phyloP scores from a whole-genome alignment of 37 sponge, comb jelly and placozoan species.

The Ephydatia muelleri region DNA sequence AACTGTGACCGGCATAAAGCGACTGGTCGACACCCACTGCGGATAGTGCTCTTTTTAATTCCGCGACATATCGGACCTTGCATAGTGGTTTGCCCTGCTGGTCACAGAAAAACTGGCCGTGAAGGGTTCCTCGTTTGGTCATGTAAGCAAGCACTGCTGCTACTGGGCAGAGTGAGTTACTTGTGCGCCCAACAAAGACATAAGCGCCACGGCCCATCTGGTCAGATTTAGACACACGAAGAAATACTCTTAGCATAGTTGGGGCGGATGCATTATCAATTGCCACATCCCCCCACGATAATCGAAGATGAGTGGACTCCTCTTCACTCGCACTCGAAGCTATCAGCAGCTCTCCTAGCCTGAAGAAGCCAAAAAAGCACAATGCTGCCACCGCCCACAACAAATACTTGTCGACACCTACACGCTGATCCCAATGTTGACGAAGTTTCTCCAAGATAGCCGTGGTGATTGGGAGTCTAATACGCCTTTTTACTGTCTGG shows the following conservation, averaged over 20 bases:
- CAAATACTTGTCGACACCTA: background rate
- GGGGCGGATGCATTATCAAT: background rate
- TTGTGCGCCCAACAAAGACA: slow-evolving; percentile 8
- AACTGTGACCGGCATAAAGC: slow-evolving; percentile 23
- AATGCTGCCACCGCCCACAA: background rate
- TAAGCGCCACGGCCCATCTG: slow-evolving; percentile 6
- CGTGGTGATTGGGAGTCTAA: slow-evolving; percentile 41
- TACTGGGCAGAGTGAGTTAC: slow-evolving; percentile 2
- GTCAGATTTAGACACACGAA: slow-evolving; percentile 8
- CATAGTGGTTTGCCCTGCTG: slow-evolving; percentile 12
- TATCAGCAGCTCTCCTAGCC: background rate
- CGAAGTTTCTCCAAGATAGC: slow-evolving; percentile 7
- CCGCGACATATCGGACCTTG: background rate
- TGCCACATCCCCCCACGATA: slow-evolving; percentile 5
- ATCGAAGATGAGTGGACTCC: background rate
- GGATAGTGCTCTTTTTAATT: background rate
- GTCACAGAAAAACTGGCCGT: slow-evolving; percentile 4
- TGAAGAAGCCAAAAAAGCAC: background rate
- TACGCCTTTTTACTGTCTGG: background rate
- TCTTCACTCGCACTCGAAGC: background rate
- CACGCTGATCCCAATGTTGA: background rate
- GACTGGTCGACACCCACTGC: background rate
- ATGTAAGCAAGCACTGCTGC: background rate
- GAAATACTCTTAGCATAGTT: background rate
- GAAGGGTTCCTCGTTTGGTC: background rate